phyloP scores from a whole-genome alignment of 2,888 invertebrate genomes.

The Machimus rusticus region DNA sequence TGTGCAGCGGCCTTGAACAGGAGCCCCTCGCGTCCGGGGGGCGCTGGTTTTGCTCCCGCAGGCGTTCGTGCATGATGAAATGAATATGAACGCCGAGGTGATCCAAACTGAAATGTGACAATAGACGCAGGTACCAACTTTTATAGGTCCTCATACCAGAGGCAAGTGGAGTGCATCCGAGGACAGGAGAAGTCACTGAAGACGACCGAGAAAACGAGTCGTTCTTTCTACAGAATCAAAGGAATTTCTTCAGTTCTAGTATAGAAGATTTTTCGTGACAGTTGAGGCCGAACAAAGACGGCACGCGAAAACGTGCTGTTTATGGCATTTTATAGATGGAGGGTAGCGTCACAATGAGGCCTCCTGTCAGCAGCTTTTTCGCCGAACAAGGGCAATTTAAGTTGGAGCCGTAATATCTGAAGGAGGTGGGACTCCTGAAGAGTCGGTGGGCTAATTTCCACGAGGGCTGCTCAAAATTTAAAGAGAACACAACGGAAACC shows the following conservation, averaged over 20 bases:
- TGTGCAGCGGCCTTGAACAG: slow-evolving; percentile 15
- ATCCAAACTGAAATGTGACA: not conserved
- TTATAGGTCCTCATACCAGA: not conserved
- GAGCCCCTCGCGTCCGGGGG: not conserved
- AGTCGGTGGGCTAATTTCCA: slow-evolving; percentile 11
- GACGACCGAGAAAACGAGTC: not conserved
- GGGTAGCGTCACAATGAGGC: slow-evolving; percentile 18
- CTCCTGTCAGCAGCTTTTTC: slow-evolving; percentile 4
- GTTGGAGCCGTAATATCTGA: not conserved
- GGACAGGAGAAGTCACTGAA: not conserved
- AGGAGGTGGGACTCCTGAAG: not conserved
- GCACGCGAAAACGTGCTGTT: slow-evolving; percentile 15
- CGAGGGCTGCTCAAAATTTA: not conserved
- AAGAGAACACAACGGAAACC: not conserved
- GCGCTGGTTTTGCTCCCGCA: not conserved
- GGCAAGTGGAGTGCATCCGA: not conserved
- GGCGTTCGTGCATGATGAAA: not conserved
- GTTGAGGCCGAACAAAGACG: not conserved
- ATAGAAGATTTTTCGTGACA: not conserved
- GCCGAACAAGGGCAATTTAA: not conserved
- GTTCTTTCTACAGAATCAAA: not conserved
- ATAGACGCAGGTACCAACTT: not conserved
- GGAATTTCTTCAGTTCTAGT: not conserved
- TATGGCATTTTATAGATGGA: not conserved
- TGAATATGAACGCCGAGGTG: not conserved